Percentiles rank a stretch among this genome's conserved stretches.
These are phyloP conservation scores for Anarrhichthys ocellatus DNA, from an alignment of 2,113 vertebrate genomes.

Conservation along the genomic window DNA sequence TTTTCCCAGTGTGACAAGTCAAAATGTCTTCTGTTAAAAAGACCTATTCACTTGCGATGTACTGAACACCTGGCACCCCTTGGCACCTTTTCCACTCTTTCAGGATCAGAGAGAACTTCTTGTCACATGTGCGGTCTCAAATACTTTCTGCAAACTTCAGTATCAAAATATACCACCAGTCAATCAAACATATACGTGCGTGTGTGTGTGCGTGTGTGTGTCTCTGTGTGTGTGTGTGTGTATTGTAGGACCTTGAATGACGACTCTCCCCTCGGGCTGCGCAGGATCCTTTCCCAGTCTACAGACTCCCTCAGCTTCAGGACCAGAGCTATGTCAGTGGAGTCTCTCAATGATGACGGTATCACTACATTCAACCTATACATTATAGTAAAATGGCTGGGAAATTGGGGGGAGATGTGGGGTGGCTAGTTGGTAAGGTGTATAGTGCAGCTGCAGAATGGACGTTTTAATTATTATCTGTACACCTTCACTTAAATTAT, in stretches of 20 bases:
- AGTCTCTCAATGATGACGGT: constrained; percentile 94
- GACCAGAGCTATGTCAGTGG: constrained; percentile 90
- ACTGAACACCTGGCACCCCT: too few species aligned
- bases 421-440: neutral
- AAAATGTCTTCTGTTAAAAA: too few species aligned
- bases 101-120: too few species aligned
- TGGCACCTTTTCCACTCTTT: too few species aligned
- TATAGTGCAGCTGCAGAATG: neutral
- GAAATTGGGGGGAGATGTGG: neutral
- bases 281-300: constrained; percentile 94
- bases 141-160: too few species aligned
- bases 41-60: too few species aligned
- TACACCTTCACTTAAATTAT: neutral
- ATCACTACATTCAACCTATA: constrained; percentile 11
- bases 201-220: neutral
- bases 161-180: too few species aligned
- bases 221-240: constrained; percentile 11
- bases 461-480: neutral
- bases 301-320: constrained; percentile 93
- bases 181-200: constrained; percentile 23
- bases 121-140: too few species aligned
- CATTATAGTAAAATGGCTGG: neutral
- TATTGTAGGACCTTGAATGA: constrained; percentile 88
- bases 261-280: constrained; percentile 90
- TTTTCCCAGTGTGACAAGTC: too few species aligned